phyloP scores from a whole-genome alignment of 2,888 invertebrate species.

The Salticus scenicus region DNA sequence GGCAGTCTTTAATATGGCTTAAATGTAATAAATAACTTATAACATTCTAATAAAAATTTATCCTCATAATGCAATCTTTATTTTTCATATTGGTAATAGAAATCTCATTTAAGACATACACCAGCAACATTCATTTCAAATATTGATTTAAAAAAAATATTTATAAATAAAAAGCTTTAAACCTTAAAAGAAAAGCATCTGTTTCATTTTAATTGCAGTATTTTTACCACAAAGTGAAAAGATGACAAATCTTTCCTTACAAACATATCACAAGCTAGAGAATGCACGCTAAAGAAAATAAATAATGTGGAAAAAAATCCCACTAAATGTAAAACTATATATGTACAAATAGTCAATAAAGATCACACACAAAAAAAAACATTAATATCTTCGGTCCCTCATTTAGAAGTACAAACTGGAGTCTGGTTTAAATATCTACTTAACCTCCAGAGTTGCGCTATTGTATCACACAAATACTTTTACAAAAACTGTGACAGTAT shows the following conservation, averaged over 20 bases:
- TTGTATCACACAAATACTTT: neutral
- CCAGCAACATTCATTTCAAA: no score
- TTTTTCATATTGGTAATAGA: no score
- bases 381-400: constrained; percentile 1
- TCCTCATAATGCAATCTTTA: no score
- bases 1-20: no score
- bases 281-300: neutral
- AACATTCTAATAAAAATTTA: no score
- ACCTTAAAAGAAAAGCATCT: no score
- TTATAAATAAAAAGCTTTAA: no score
- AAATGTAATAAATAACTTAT: no score
- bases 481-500: constrained; percentile 7
- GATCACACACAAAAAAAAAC: neutral
- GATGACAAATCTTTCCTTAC: neutral
- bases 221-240: neutral
- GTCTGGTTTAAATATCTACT: neutral
- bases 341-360: constrained; percentile 1
- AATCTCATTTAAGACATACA: no score
- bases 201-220: neutral
- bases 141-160: no score
- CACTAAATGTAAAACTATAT: neutral
- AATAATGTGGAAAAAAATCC: neutral
- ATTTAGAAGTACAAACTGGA: neutral
- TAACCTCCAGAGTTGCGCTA: neutral
- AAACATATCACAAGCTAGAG: neutral